A percentile compares a stretch with the other conserved stretches of the same genome.
phyloP scores from a whole-genome alignment of 2,797 vertebrate genomes.

The Spinus olivaceus region DNA sequence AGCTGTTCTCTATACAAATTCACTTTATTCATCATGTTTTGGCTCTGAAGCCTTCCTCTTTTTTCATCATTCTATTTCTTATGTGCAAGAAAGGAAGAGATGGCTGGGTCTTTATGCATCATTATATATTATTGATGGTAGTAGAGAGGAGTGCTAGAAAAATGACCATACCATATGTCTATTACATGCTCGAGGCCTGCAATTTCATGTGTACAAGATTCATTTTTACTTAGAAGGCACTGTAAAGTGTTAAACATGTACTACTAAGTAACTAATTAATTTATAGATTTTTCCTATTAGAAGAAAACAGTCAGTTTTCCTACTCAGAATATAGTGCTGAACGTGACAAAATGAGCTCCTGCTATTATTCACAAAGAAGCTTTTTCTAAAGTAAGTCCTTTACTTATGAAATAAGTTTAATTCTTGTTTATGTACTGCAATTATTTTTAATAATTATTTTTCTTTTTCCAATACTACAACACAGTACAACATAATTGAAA shows the following conservation, averaged over 20 bases:
- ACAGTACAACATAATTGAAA: neutral
- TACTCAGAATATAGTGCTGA: neutral
- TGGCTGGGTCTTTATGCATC: neutral
- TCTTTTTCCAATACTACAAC: neutral
- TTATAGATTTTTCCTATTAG: neutral
- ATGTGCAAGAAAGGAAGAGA: neutral
- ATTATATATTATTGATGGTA: neutral
- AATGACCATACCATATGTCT: neutral
- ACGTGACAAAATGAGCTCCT: neutral
- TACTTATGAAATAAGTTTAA: neutral
- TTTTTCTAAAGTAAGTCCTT: neutral
- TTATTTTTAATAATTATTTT: neutral
- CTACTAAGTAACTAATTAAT: neutral
- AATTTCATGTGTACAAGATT: neutral
- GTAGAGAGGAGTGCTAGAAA: neutral
- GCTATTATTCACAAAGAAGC: neutral
- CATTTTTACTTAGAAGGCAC: neutral
- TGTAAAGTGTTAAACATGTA: neutral
- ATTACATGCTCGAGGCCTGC: neutral
- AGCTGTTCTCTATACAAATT: neutral
- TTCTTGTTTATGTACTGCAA: neutral
- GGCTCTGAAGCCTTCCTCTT: neutral
- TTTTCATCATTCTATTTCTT: neutral
- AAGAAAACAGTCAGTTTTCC: neutral
- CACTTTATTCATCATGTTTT: neutral